phyloP scores from a whole-genome alignment of 2,888 invertebrate genomes.

The Pomacea canaliculata region DNA sequence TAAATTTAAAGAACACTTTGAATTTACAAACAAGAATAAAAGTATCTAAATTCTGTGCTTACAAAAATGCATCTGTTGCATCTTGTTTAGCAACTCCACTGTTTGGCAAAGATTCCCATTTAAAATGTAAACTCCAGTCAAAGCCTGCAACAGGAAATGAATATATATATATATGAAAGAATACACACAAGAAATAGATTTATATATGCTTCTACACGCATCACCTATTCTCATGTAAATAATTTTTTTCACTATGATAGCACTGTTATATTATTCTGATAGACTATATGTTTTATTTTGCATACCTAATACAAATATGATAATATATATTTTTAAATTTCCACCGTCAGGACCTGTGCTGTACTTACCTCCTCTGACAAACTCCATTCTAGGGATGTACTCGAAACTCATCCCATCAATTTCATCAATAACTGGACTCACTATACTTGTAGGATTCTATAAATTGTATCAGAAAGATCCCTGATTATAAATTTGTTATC shows the following conservation, averaged over 20 bases:
- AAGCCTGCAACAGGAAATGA: conserved; percentile 75
- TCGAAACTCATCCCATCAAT: conserved; percentile 99
- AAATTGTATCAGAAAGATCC: neutral
- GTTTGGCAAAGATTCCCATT: conserved; percentile 82
- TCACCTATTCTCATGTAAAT: too few species aligned
- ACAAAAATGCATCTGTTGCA: conserved; percentile 12
- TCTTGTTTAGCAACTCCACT: conserved; percentile 7
- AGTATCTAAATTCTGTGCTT: neutral
- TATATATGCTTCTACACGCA: too few species aligned
- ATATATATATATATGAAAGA: neutral
- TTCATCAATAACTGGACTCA: conserved; percentile 98
- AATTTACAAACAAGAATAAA: neutral
- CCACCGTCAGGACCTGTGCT: neutral
- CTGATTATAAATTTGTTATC: too few species aligned
- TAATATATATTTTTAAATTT: too few species aligned
- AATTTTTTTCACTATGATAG: too few species aligned
- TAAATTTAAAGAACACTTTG: neutral
- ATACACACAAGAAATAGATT: too few species aligned
- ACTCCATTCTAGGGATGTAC: conserved; percentile 93
- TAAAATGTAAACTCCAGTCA: conserved; percentile 98
- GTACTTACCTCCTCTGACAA: conserved; percentile 84
- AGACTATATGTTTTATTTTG: too few species aligned
- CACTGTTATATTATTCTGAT: too few species aligned
- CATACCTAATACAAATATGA: too few species aligned
- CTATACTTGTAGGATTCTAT: conserved; percentile 88